Conservation (phyloP, 2,888 invertebrate species). For the Chydorus sphaericus region DNA sequence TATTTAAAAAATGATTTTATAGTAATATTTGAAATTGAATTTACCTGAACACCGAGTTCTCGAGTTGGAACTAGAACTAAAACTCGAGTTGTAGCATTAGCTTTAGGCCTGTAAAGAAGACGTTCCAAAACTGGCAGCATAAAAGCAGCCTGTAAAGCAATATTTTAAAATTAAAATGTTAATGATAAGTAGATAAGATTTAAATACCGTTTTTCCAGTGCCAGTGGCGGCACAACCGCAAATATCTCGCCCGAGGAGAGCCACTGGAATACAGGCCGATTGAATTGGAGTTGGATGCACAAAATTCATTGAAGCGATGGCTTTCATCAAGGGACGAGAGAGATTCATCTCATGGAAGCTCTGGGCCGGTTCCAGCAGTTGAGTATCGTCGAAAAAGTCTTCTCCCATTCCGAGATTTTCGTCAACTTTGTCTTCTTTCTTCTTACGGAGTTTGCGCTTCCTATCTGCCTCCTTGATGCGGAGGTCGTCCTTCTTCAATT, state of each 20-base stretch:
- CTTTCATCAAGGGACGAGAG: conserved; percentile 79
- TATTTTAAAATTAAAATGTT: too few relatives aligned
- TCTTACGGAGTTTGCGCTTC: conserved; percentile 31
- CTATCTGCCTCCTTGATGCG: conserved; percentile 43
- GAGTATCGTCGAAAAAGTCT: conserved; percentile 48
- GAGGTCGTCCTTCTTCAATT: conserved; percentile 41
- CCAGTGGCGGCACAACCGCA: conserved; percentile 99
- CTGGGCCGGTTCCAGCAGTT: conserved; percentile 41
- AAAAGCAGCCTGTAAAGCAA: too few relatives aligned
- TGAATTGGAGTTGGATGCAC: conserved; percentile 95
- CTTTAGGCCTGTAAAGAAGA: conserved; percentile 66
- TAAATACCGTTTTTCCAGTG: conserved; percentile 94
- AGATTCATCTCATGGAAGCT: conserved; percentile 92
- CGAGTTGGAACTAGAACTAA: conserved; percentile 90
- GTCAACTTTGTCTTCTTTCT: conserved; percentile 19
- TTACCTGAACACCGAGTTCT: conserved; percentile 80
- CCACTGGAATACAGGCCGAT: conserved; percentile 84
- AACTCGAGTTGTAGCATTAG: conserved; percentile 47
- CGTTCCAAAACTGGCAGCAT: conserved; percentile 94
- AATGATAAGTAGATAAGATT: too few relatives aligned
- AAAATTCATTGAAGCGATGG: conserved; percentile 74
- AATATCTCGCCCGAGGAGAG: conserved; percentile 79
- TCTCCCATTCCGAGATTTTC: conserved; percentile 22
- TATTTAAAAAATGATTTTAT: too few relatives aligned
- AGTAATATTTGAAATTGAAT: too few relatives aligned